Percentiles rank a stretch among this genome's conserved stretches.
These are phyloP conservation scores for Tyrannus savana DNA, from an alignment of 2,113 vertebrate species.

Conservation along the genomic window DNA sequence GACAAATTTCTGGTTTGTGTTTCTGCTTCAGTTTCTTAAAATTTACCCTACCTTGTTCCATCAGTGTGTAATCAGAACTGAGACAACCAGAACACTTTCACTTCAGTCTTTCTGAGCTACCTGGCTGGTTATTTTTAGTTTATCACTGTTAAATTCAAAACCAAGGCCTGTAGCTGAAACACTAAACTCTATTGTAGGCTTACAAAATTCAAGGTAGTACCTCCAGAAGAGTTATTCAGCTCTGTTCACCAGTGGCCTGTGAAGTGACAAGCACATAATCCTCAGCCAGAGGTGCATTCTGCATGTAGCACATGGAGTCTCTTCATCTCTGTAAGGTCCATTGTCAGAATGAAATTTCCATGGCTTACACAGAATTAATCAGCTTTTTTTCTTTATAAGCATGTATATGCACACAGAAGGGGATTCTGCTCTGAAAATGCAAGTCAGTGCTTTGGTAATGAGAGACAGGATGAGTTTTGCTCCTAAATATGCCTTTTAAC, in stretches of 20 bases:
- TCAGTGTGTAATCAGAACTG: not conserved
- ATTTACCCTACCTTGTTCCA: not conserved
- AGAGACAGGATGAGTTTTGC: not conserved
- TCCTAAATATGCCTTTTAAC: not conserved
- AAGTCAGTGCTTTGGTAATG: not conserved
- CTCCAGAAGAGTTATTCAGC: not conserved
- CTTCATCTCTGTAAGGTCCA: not conserved
- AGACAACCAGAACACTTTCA: not conserved
- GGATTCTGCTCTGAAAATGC: not conserved
- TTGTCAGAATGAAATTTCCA: not conserved
- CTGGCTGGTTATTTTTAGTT: conserved; percentile 14
- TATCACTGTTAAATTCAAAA: not conserved
- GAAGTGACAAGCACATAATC: not conserved
- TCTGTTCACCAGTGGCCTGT: not conserved
- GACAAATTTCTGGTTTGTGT: not conserved
- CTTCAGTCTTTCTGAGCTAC: not conserved
- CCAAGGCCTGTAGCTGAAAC: not conserved
- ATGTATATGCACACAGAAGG: not conserved
- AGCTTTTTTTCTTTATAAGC: not conserved
- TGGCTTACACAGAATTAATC: not conserved
- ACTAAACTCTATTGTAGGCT: not conserved
- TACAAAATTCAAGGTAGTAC: not conserved
- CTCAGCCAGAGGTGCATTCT: not conserved
- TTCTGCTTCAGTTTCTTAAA: not conserved
- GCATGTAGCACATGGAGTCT: rapidly evolving